Conservation (phyloP, 37 sponge, comb jelly and placozoan species). For the Spongia lamella region DNA sequence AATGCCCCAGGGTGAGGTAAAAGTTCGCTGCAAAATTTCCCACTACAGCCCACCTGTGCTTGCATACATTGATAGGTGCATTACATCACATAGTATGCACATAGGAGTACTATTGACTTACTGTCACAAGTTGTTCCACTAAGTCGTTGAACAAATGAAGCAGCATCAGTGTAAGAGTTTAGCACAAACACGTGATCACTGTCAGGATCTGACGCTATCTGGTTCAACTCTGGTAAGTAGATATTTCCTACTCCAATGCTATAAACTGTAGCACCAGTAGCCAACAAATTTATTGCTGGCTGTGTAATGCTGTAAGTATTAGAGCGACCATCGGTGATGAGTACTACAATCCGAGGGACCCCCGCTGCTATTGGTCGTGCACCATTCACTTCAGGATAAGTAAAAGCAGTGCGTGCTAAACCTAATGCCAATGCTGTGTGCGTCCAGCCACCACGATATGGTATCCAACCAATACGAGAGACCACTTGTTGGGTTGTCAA, state of each 20-base stretch:
- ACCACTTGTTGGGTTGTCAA: slow-evolving; percentile 4
- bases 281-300: slow-evolving; percentile 42
- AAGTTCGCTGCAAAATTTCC: too few species aligned
- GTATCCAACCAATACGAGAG: not conserved
- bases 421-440: slow-evolving; percentile 58
- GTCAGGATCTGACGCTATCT: slow-evolving; percentile 84
- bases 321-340: slow-evolving; percentile 68
- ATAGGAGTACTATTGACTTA: slow-evolving; percentile 28
- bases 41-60: too few species aligned
- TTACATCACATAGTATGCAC: too few species aligned
- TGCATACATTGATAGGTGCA: too few species aligned
- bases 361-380: slow-evolving; percentile 25
- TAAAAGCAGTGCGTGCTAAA: slow-evolving; percentile 25
- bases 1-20: too few species aligned
- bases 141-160: slow-evolving; percentile 71
- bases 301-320: slow-evolving; percentile 42
- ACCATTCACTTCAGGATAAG: slow-evolving; percentile 12
- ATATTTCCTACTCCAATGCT: slow-evolving; percentile 72
- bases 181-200: slow-evolving; percentile 67
- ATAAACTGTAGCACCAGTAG: slow-evolving; percentile 64
- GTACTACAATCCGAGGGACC: slow-evolving; percentile 40
- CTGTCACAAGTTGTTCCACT: slow-evolving; percentile 80
- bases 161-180: slow-evolving; percentile 63
- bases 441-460: slow-evolving; percentile 66
- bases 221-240: slow-evolving; percentile 66